These are phyloP conservation scores for Heliangelus exortis DNA, from an alignment of 2,797 vertebrate genomes.

Conservation along the genomic window DNA sequence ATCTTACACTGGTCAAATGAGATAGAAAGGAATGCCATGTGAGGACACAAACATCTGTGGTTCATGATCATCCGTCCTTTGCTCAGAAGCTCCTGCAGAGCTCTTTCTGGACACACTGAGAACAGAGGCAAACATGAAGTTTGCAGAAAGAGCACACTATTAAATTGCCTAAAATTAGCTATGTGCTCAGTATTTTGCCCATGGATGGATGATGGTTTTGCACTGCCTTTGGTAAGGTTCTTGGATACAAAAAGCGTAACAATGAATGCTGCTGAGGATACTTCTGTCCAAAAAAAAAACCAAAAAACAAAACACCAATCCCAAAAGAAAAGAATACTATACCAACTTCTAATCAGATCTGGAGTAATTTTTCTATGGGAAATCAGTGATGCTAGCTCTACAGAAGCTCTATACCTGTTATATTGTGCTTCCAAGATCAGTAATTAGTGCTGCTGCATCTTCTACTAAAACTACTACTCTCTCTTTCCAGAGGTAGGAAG, in stretches of 20 bases:
- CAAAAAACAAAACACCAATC: not conserved
- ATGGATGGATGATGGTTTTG: accelerated
- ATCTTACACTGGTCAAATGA: not conserved
- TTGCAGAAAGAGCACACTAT: not conserved
- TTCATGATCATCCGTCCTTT: not conserved
- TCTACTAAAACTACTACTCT: not conserved
- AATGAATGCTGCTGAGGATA: not conserved
- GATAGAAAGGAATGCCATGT: not conserved
- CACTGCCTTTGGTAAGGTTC: not conserved
- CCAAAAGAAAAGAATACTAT: not conserved
- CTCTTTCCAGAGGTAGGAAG: not conserved
- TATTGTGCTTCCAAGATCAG: not conserved
- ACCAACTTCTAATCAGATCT: not conserved
- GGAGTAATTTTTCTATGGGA: not conserved
- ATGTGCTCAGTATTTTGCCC: not conserved
- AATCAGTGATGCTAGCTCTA: not conserved
- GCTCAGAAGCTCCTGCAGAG: not conserved
- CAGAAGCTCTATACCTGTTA: not conserved
- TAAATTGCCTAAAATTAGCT: not conserved
- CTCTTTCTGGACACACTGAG: not conserved
- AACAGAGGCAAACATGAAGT: not conserved
- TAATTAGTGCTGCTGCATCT: not conserved
- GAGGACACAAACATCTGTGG: not conserved
- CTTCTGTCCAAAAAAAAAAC: not conserved
- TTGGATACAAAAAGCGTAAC: not conserved